Conservation (phyloP, 1,140 invertebrate genomes). For the Paracyclopina nana region DNA sequence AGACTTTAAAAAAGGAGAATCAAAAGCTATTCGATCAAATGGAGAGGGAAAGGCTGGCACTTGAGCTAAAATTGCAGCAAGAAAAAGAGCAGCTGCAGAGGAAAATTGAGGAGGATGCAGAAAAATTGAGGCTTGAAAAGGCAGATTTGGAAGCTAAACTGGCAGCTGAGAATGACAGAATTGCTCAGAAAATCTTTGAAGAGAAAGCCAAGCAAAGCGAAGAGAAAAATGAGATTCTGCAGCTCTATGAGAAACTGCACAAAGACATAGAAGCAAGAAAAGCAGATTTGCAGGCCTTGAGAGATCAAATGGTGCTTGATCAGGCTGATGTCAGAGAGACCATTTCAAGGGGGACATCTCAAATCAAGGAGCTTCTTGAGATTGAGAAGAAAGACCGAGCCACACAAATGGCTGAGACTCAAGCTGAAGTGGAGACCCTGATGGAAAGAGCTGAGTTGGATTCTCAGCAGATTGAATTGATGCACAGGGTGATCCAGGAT, state of each 20-base stretch:
- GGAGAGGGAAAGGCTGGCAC: background rate
- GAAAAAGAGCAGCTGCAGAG: slow-evolving; percentile 4
- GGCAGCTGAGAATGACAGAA: background rate
- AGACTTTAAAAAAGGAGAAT: background rate
- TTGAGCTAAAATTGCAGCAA: background rate
- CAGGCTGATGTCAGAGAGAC: background rate
- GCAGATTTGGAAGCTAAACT: slow-evolving; percentile 2
- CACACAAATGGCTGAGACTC: background rate
- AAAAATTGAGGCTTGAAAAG: background rate
- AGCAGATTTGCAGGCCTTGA: background rate
- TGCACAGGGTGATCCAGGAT: background rate
- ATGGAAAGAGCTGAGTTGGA: background rate
- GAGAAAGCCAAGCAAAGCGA: background rate
- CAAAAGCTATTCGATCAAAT: background rate
- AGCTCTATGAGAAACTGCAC: background rate
- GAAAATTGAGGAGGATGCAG: background rate
- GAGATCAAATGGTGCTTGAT: background rate
- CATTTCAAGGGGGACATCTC: background rate
- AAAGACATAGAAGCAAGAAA: background rate
- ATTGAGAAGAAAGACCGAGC: background rate
- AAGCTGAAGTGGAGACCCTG: background rate
- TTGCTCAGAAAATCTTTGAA: background rate
- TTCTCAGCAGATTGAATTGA: background rate
- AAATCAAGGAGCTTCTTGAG: background rate
- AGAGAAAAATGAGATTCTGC: background rate